phyloP scores from a whole-genome alignment of 2,113 vertebrate species.

The Muntiacus reevesi region DNA sequence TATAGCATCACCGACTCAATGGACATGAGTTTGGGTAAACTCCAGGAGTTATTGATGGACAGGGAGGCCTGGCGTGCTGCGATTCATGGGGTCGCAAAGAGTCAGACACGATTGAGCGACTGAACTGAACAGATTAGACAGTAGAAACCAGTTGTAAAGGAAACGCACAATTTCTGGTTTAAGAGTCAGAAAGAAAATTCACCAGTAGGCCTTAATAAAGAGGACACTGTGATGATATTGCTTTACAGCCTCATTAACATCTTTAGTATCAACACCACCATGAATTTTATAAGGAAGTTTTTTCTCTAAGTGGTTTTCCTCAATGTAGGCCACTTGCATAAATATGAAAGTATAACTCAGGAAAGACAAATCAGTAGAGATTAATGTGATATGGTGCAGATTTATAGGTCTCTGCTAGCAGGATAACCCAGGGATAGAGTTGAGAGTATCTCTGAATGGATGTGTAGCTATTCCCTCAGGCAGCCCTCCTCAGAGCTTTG shows the following conservation, averaged over 20 bases:
- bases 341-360: background rate
- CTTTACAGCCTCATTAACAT: background rate
- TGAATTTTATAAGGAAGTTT: background rate
- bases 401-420: background rate
- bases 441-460: background rate
- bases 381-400: background rate
- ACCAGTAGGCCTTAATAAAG: background rate
- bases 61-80: too few species aligned
- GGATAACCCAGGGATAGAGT: background rate
- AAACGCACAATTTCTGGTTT: background rate
- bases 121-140: background rate
- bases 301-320: background rate
- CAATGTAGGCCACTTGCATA: background rate
- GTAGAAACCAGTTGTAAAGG: background rate
- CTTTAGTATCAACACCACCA: background rate
- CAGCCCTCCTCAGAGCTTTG: background rate
- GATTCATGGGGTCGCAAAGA: too few species aligned
- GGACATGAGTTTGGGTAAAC: too few species aligned
- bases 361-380: background rate
- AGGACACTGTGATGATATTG: background rate
- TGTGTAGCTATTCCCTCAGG: background rate
- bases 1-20: too few species aligned
- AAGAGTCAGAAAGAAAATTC: background rate
- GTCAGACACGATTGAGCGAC: too few species aligned
- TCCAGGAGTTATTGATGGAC: too few species aligned